A percentile compares a stretch with the other conserved stretches of the same genome.
phyloP scores from a whole-genome alignment of 2,888 invertebrate genomes.

The Acanthosepion lycidas region DNA sequence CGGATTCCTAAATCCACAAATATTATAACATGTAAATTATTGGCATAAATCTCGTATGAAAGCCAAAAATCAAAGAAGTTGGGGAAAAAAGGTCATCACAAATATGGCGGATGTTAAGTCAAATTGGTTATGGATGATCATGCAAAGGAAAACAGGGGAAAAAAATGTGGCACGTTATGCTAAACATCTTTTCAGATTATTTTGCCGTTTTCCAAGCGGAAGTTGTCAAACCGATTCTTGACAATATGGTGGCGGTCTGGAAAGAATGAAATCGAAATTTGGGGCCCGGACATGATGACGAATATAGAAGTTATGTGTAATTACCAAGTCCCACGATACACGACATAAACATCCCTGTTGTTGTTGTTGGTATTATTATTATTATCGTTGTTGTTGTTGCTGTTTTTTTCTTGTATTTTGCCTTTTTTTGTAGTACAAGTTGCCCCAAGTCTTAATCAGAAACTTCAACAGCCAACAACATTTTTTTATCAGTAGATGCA shows the following conservation, averaged over 20 bases:
- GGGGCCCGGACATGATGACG: background rate
- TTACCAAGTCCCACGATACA: background rate
- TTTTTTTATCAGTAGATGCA: too few relatives aligned
- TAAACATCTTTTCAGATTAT: background rate
- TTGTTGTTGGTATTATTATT: background rate
- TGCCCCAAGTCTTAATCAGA: too few relatives aligned
- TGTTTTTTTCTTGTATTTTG: background rate
- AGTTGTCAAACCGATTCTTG: background rate
- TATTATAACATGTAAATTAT: background rate
- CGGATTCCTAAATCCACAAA: background rate
- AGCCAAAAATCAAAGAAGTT: background rate
- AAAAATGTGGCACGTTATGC: background rate
- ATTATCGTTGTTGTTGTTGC: background rate
- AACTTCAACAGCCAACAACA: too few relatives aligned
- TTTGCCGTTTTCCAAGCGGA: background rate
- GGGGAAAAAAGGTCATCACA: background rate
- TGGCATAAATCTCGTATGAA: background rate
- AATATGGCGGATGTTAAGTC: background rate
- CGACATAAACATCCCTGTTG: background rate
- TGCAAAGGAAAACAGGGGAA: background rate
- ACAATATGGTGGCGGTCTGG: background rate
- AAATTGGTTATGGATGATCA: constrained; percentile 10
- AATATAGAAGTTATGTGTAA: background rate
- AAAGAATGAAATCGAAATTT: background rate
- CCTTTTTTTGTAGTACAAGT: too few relatives aligned